Conservation (phyloP, 2,113 vertebrate species). For the Symphodus melops region DNA sequence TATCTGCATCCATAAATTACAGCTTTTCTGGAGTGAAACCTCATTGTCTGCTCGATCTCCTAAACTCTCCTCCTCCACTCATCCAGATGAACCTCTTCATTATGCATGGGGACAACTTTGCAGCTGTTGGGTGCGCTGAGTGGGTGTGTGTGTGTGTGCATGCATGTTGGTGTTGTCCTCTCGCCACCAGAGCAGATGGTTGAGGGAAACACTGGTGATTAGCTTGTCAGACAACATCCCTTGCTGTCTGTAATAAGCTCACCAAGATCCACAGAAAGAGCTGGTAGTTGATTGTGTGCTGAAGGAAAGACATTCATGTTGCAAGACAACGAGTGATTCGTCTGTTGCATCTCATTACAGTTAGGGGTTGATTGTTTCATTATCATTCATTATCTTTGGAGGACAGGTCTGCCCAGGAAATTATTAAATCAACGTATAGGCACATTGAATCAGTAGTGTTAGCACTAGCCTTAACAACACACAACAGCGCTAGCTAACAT, state of each 20-base stretch:
- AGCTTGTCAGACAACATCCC: slow-evolving; percentile 26
- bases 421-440: too few relatives aligned
- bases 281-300: background rate
- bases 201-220: slow-evolving; percentile 48
- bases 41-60: slow-evolving; percentile 1
- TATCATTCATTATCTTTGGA: background rate
- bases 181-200: slow-evolving; percentile 44
- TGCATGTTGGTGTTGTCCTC: slow-evolving; percentile 8
- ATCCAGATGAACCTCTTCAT: slow-evolving; percentile 43
- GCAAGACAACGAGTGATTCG: background rate
- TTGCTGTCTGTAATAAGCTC: slow-evolving; percentile 19
- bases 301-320: background rate
- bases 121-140: slow-evolving; percentile 18
- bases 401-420: too few relatives aligned
- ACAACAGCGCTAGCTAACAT: too few relatives aligned
- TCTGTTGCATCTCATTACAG: background rate
- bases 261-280: background rate
- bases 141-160: slow-evolving; percentile 13
- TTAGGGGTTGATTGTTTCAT: background rate
- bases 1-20: slow-evolving; percentile 13
- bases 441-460: too few relatives aligned
- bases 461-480: too few relatives aligned
- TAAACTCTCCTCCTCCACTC: slow-evolving; percentile 19
- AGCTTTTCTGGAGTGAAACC: slow-evolving; percentile 8
- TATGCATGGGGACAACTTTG: slow-evolving; percentile 22